These are phyloP conservation scores for Sceliomorpha sp. DNA, from an alignment of 2,888 invertebrate species.

Conservation along the genomic window DNA sequence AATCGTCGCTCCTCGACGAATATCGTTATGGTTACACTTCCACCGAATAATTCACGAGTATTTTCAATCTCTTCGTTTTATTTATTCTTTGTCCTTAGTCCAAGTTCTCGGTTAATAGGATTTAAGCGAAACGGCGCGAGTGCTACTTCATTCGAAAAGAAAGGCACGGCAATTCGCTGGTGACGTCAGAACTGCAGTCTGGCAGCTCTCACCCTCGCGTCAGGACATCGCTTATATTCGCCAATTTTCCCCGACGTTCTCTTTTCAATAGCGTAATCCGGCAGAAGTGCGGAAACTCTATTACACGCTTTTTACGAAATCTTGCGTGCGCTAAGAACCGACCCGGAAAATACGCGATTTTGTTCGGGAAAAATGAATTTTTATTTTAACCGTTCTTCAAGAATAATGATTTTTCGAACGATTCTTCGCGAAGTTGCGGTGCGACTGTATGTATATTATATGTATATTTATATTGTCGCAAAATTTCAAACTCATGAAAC, in stretches of 20 bases:
- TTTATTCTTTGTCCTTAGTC: slow-evolving; percentile 9
- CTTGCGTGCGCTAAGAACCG: slow-evolving; percentile 13
- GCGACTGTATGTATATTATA: too few relatives aligned
- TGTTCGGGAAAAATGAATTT: too few relatives aligned
- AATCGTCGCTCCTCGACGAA: slow-evolving; percentile 20
- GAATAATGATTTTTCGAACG: too few relatives aligned
- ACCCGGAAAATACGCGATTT: too few relatives aligned
- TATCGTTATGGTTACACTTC: slow-evolving; percentile 26
- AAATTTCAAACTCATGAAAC: too few relatives aligned
- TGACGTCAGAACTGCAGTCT: slow-evolving; percentile 33
- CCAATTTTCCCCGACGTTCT: slow-evolving; percentile 31
- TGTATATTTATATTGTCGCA: too few relatives aligned
- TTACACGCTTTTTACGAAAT: slow-evolving; percentile 14
- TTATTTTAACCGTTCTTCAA: too few relatives aligned
- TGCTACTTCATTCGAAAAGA: slow-evolving; percentile 6
- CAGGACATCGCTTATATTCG: slow-evolving; percentile 24
- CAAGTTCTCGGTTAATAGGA: slow-evolving; percentile 12
- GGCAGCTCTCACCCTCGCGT: slow-evolving; percentile 19
- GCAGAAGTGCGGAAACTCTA: slow-evolving; percentile 24
- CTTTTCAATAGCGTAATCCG: slow-evolving; percentile 22
- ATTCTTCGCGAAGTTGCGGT: too few relatives aligned
- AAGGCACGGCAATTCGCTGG: slow-evolving; percentile 6
- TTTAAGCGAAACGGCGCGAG: slow-evolving; percentile 9
- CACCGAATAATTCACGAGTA: not conserved
- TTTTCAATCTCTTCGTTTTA: slow-evolving; percentile 9